These are phyloP conservation scores for Argyra leucocephala DNA, from an alignment of 2,888 invertebrate species.

Conservation along the genomic window DNA sequence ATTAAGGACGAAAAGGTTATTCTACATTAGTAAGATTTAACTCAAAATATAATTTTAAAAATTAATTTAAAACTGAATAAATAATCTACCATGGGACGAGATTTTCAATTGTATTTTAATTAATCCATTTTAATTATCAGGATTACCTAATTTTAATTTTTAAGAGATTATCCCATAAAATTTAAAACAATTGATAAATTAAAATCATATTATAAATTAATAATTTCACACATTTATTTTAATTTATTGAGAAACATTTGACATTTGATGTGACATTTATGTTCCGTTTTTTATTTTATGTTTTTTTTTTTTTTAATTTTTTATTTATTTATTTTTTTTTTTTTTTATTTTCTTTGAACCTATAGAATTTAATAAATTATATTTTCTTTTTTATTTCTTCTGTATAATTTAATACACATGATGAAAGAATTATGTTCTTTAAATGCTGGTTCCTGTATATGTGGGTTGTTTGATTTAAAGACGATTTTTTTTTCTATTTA, in stretches of 20 bases:
- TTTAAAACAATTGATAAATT: background rate
- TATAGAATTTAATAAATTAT: background rate
- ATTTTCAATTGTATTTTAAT: too few species aligned
- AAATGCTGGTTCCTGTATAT: background rate
- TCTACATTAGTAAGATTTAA: too few species aligned
- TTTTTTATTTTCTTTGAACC: background rate
- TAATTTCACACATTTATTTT: background rate
- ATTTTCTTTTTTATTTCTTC: background rate
- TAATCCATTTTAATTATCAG: too few species aligned
- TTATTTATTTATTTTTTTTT: background rate
- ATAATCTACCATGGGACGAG: too few species aligned
- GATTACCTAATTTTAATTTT: too few species aligned
- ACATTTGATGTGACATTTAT: slow-evolving; percentile 4
- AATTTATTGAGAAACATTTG: slow-evolving; percentile 2
- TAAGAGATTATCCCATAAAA: too few species aligned
- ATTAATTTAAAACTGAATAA: too few species aligned
- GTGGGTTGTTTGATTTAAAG: background rate
- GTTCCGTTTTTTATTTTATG: background rate
- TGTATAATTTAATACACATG: background rate
- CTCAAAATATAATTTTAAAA: too few species aligned
- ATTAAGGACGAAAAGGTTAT: too few species aligned
- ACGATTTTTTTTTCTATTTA: too few species aligned
- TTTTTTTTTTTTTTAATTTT: background rate
- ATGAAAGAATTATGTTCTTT: background rate
- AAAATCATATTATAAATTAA: background rate